A percentile compares a stretch with the other conserved stretches of the same genome.
Conservation (phyloP, 2,113 vertebrate species). For the Podarcis muralis region DNA sequence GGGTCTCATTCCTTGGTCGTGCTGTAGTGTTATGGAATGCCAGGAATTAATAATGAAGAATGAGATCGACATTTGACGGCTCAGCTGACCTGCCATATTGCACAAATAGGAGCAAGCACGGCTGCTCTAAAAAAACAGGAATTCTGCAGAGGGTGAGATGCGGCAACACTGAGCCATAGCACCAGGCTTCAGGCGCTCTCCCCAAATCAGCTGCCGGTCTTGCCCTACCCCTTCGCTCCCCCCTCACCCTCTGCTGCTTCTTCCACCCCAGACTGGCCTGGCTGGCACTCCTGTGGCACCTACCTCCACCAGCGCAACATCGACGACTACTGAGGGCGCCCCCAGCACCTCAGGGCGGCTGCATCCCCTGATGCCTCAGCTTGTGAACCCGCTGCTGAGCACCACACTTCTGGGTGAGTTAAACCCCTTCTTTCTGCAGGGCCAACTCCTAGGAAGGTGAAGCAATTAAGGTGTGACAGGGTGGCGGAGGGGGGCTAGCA, state of each 20-base stretch:
- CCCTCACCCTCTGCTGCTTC: not conserved
- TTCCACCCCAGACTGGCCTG: constrained; percentile 63
- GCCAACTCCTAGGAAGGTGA: not conserved
- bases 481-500: too few relatives aligned
- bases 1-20: not conserved
- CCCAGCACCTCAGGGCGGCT: constrained; percentile 69
- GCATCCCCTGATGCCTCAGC: constrained; percentile 74
- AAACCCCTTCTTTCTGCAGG: not conserved
- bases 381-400: constrained; percentile 83
- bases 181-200: not conserved
- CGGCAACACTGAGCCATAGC: too few relatives aligned
- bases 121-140: not conserved
- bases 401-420: constrained; percentile 81
- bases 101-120: not conserved
- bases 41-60: not conserved
- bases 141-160: not conserved
- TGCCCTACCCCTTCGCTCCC: not conserved
- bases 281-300: constrained; percentile 76
- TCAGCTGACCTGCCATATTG: not conserved
- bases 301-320: constrained; percentile 73
- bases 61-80: not conserved
- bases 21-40: not conserved
- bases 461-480: not conserved
- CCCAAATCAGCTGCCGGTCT: not conserved
- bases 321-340: constrained; percentile 70